Evolutionary conservation across 2,113 vertebrate species (phyloP).

Genomic region (Elephantulus edwardii): DNA sequence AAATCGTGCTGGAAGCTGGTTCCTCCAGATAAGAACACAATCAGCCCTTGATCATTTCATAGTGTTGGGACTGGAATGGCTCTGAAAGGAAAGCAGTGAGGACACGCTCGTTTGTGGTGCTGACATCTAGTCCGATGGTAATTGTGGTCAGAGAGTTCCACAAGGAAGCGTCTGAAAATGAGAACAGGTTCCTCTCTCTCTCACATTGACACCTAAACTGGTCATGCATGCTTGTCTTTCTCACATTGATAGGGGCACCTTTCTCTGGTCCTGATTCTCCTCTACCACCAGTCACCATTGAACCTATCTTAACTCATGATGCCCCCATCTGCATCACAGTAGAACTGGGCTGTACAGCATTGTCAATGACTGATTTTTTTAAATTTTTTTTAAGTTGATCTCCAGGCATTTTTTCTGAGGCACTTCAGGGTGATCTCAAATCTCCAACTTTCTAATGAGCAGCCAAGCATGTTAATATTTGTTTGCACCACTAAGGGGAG

Average conservation of each 20-base stretch:
- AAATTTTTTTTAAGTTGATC: not conserved
- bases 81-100: not conserved
- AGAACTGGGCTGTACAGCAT: not conserved
- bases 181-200: not conserved
- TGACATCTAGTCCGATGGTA: too few species aligned
- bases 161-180: not conserved
- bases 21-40: not conserved
- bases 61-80: not conserved
- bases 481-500: not conserved
- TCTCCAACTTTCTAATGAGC: not conserved
- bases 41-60: not conserved
- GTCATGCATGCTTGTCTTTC: not conserved
- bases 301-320: not conserved
- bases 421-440: not conserved
- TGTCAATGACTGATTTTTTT: not conserved
- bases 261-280: not conserved
- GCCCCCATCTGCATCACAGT: not conserved
- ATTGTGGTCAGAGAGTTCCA: not conserved
- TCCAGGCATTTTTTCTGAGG: not conserved
- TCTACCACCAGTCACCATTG: not conserved
- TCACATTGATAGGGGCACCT: not conserved
- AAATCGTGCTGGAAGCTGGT: not conserved
- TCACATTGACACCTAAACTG: not conserved
- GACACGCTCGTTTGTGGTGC: rapidly evolving
- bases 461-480: not conserved